Percentiles rank a stretch among this genome's conserved stretches.
Conservation (phyloP, 2,888 invertebrate genomes). For the Drosophila multiciliata region DNA sequence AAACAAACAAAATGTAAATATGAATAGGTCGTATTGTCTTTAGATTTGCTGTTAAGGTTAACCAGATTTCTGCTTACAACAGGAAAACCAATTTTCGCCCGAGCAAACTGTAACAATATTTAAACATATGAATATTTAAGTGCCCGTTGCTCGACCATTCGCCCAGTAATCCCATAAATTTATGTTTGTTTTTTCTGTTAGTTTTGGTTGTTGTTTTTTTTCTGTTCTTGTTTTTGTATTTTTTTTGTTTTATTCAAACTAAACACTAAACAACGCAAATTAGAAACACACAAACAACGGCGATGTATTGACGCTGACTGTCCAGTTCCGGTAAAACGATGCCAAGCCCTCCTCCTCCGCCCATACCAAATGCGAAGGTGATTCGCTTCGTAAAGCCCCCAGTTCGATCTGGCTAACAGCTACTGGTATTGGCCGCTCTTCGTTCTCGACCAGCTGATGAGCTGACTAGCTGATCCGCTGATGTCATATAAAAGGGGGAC, state of each 20-base stretch:
- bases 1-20: constrained; percentile 64
- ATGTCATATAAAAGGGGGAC: constrained; percentile 56
- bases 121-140: constrained; percentile 43
- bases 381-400: constrained; percentile 32
- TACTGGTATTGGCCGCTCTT: constrained; percentile 65
- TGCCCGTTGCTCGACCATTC: constrained; percentile 39
- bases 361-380: constrained; percentile 50
- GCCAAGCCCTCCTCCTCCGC: constrained; percentile 20
- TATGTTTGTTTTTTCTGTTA: constrained; percentile 42
- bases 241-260: constrained; percentile 27
- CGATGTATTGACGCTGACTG: constrained; percentile 49
- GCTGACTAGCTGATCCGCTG: constrained; percentile 44
- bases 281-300: constrained; percentile 55
- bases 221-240: constrained; percentile 7
- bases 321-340: constrained; percentile 63
- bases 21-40: constrained; percentile 31
- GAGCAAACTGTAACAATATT: constrained; percentile 61
- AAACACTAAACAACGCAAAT: constrained; percentile 46
- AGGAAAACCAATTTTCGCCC: constrained; percentile 54
- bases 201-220: constrained; percentile 10
- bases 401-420: constrained; percentile 30
- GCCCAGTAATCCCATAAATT: constrained; percentile 72
- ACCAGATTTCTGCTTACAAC: constrained; percentile 63
- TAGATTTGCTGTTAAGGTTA: constrained; percentile 60
- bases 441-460: constrained; percentile 15